Evolutionary conservation across 2,113 vertebrate species (phyloP), one percentile per base, ranked within the genome.

Genomic region (Nymphicus hollandicus): DNA sequence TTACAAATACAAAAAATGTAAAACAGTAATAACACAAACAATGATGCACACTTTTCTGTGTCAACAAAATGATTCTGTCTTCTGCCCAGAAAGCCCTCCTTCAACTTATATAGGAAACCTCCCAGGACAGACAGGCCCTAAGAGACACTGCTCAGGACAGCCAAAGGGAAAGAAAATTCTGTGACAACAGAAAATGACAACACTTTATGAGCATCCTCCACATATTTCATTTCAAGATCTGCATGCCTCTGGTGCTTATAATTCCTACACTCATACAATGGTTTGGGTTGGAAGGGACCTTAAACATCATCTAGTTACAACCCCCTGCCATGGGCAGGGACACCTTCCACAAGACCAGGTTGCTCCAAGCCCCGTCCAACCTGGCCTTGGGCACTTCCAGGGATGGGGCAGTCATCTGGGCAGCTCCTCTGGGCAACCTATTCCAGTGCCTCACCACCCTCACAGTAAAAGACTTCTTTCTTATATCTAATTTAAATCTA

Each of bases 1-100:
- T 70, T 46, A 94, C 69, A 88, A 93, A 91, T 72, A 83, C 49
- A 89, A 77, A 92, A 86, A 91, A 86, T 68, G 70, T 93, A 89
- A 81, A 94, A 11, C 77, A 79, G 83, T 88, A 94, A 86, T 93
- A 93, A 83, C 73, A 93, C 90, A 96, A 96, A 92, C 76, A 93
- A 9, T 49, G 65, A 95, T 29, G 39, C 86, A 91, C 56, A 8
- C 83, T 66, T 70, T 11, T 77, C 69, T 72, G 49, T 49, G 37
- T 33, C 77, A 76, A 72, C 88, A 93, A 85, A 81, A 74, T 2
- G 10, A n/a, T 23, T 90, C 24, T 46, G 29, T 37, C 56, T 79
- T 47, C 78, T 46, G 58, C 77, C 41, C 61, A 69, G 44, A 91
- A 87, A 85, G 33, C 10, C 20, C 18, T 69, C 28, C 78, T 83